Base-by-base conservation (phyloP, 2,113 vertebrate species). In the Esox niger region DNA sequence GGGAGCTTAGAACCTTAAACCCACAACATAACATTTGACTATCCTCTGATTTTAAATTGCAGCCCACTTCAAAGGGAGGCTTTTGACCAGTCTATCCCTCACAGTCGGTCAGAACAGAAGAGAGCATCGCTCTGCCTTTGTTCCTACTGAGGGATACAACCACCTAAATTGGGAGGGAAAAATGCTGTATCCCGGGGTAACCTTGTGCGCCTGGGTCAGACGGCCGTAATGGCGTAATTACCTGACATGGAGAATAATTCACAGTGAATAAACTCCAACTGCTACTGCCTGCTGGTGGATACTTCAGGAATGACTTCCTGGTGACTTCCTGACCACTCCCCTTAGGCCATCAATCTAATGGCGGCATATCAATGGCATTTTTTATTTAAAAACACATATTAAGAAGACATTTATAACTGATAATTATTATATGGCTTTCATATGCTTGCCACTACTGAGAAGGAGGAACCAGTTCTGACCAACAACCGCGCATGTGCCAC, bases 71-170 rank as follows among this genome's bases (percentile, higher is more conserved):
- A 84, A 84, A 82, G 67, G 78, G 62, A 15, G 66, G 54, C 56
- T 74, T 47, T 33, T 64, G 72, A 71, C 70, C 15, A 27, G 77
- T 59, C 62, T 21, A 74, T 58, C 66, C 33, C 60, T n/a, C 25
- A 78, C 70, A 77, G 65, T 79, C 77, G 54, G 68, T 79, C 58
- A 20, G 56, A 63, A 84, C 33, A 52, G 75, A 79, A 79, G 79
- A 58, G 66, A 73, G 68, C 79, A 72, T 74, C 78, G 64, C 66
- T 65, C 23, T 60, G 68, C 65, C 82, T 83, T 85, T 88, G 81
- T 78, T 74, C 69, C 79, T 76, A 49, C 78, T 76, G 56, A 75
- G 62, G 71, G 75, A 59, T 76, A 71, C 66, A 70, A 81, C 74
- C 63, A 76, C 70, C 67, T 65, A 43, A 61, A 66, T 23, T 2